Percentiles rank a stretch among this genome's conserved stretches.
phyloP scores from a whole-genome alignment of 2,113 vertebrate genomes.

The Phylloscopus trochiloides region DNA sequence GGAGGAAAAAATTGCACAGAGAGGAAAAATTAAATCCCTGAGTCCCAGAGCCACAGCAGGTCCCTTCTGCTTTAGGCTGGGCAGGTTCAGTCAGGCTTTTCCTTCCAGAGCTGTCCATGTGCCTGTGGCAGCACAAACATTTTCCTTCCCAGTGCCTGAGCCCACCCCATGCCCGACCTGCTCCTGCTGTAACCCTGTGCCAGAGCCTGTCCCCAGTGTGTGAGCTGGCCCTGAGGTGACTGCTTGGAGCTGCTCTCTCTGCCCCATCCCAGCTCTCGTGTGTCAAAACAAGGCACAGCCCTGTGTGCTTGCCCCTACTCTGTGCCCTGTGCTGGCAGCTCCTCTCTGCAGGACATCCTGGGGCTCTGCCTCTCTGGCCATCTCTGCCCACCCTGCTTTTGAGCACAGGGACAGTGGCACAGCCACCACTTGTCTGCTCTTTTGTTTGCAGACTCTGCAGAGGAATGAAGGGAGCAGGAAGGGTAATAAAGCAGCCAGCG shows the following conservation, averaged over 20 bases:
- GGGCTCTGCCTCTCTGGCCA: not conserved
- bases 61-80: not conserved
- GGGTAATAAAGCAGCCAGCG: not conserved
- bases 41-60: not conserved
- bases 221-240: not conserved
- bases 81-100: not conserved
- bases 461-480: not conserved
- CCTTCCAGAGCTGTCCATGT: not conserved
- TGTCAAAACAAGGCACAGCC: not conserved
- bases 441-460: not conserved
- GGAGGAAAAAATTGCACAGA: not conserved
- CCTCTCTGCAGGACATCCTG: fast-evolving
- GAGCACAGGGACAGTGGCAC: not conserved
- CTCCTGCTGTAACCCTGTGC: not conserved
- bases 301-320: fast-evolving
- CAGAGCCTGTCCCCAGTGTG: not conserved
- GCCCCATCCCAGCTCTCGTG: not conserved
- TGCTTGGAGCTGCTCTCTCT: not conserved
- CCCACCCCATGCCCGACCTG: fast-evolving
- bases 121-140: not conserved
- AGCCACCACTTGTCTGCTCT: not conserved
- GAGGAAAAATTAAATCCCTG: not conserved
- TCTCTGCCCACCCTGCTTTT: not conserved
- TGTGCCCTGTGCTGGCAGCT: fast-evolving
- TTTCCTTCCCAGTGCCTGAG: fast-evolving